Base-by-base conservation (phyloP, 2,888 invertebrate species). In the Lingula anatina region DNA sequence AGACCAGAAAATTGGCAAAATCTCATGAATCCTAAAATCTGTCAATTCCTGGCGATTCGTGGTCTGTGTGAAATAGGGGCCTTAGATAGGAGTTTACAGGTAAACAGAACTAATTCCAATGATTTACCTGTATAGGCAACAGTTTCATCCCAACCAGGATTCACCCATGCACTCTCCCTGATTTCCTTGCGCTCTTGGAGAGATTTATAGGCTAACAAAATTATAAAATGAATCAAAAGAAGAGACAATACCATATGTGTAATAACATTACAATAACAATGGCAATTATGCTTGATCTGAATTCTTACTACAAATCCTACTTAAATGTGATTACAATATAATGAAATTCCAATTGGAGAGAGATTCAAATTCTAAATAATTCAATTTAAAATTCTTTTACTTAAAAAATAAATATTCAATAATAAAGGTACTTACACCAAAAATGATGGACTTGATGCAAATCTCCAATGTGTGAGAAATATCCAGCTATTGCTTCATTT, bases 61-160 rank as follows among this genome's bases (percentile, higher is more conserved):
- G n/a, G n/a, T n/a, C n/a, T n/a, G n/a, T n/a, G n/a, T n/a, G n/a
- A n/a, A n/a, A n/a, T n/a, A n/a, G n/a, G n/a, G n/a, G n/a, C n/a
- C n/a, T n/a, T n/a, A n/a, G n/a, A n/a, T n/a, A n/a, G n/a, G n/a
- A n/a, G n/a, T n/a, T n/a, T n/a, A n/a, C n/a, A n/a, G n/a, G n/a
- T n/a, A n/a, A n/a, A n/a, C n/a, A n/a, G n/a, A n/a, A n/a, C n/a
- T n/a, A n/a, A n/a, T n/a, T n/a, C n/a, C n/a, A n/a, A n/a, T n/a
- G n/a, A n/a, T 35, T 53, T 55, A 78, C 78, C 80, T 36, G 99
- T 99, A 80, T 97, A 94, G 0, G 95, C 94, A n/a, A 99, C 99
- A 78, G 95, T 97, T 74, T 94, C 93, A 79, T 99, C 97, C 99
- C 99, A 99, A 51, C 97, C 99, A 1, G 97, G 97, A 63, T 90